Conservation (phyloP, 2,797 vertebrate species). For the Morus bassanus region DNA sequence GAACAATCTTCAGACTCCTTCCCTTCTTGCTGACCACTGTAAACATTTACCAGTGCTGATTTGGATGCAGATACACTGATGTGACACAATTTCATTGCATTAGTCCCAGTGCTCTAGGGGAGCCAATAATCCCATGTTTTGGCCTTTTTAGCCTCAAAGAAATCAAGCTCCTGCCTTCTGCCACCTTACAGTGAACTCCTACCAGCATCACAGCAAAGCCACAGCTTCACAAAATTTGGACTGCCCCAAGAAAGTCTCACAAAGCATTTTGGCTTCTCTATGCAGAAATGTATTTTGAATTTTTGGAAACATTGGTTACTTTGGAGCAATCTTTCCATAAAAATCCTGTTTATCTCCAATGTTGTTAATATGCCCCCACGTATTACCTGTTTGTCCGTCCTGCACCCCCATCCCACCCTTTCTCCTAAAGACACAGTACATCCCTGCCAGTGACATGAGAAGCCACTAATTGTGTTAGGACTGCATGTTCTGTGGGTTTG, state of each 20-base stretch:
- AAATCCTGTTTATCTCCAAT: not conserved
- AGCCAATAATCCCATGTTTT: not conserved
- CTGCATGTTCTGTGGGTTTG: not conserved
- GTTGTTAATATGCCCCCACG: not conserved
- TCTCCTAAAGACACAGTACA: accelerated
- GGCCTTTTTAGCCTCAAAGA: not conserved
- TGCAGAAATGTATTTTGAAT: not conserved
- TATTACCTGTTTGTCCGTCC: not conserved
- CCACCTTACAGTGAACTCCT: not conserved
- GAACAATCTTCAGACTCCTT: not conserved
- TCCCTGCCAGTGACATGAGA: not conserved
- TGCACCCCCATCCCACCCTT: not conserved
- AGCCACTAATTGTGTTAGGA: not conserved
- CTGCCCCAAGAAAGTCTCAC: not conserved
- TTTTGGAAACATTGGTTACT: not conserved
- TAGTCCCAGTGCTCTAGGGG: not conserved
- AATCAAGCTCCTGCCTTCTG: not conserved
- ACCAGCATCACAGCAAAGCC: not conserved
- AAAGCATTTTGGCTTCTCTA: not conserved
- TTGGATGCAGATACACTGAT: not conserved
- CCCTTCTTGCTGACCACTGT: not conserved
- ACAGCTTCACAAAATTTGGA: not conserved
- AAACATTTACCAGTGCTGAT: not conserved
- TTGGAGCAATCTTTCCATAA: not conserved
- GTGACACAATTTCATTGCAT: not conserved